A percentile compares a stretch with the other conserved stretches of the same genome.
These are phyloP conservation scores for Phenacoccus solenopsis DNA, from an alignment of 1,140 invertebrate species.

Conservation along the genomic window DNA sequence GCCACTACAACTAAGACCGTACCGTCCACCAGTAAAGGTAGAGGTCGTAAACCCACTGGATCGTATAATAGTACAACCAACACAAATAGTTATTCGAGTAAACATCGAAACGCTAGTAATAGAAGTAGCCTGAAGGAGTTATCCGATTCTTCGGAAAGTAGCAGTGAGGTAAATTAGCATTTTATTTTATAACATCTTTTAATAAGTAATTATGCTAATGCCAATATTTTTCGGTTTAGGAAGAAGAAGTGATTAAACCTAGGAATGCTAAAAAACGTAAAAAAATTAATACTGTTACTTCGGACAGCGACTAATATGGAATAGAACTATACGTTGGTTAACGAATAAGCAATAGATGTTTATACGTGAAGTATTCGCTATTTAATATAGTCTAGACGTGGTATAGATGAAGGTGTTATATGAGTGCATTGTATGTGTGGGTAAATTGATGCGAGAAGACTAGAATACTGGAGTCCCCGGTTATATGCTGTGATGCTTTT, in stretches of 20 bases:
- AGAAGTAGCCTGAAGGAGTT: constrained; percentile 39
- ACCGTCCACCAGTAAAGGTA: constrained; percentile 29
- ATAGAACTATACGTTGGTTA: no score
- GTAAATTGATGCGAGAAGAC: no score
- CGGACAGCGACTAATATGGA: constrained; percentile 68
- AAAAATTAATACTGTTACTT: constrained; percentile 56
- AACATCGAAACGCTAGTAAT: constrained; percentile 32
- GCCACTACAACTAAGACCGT: constrained; percentile 31
- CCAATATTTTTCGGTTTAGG: constrained; percentile 38
- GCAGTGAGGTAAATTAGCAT: constrained; percentile 63
- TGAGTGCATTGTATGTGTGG: no score
- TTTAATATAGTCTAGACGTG: no score
- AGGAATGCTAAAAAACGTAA: constrained; percentile 75
- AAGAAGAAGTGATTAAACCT: constrained; percentile 72
- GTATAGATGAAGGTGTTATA: no score
- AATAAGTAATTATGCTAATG: constrained; percentile 25
- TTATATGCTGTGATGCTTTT: no score
- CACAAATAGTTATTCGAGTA: constrained; percentile 30
- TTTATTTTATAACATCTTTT: constrained; percentile 22
- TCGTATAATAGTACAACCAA: constrained; percentile 22
- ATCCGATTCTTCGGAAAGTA: constrained; percentile 59
- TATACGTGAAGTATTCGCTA: no score
- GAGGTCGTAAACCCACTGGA: constrained; percentile 31
- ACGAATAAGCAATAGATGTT: no score
- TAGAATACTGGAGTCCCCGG: no score